Conservation (phyloP, 2,113 vertebrate genomes). For the Thalassarche chlororhynchos region DNA sequence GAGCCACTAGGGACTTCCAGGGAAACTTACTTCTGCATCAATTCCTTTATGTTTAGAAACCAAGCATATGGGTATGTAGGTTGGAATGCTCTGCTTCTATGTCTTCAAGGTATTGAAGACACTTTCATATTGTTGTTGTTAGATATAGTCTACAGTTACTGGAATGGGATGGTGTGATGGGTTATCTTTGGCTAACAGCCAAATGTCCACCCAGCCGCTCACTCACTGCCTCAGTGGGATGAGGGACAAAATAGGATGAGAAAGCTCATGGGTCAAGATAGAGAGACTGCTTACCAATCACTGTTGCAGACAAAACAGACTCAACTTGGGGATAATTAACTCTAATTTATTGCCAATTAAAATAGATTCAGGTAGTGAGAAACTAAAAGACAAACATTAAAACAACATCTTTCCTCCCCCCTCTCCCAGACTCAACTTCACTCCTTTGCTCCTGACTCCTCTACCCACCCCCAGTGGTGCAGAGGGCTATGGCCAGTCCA, state of each 20-base stretch:
- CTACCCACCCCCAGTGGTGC: background rate
- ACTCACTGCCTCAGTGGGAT: too few relatives aligned
- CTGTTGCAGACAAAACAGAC: background rate
- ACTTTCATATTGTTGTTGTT: background rate
- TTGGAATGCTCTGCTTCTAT: background rate
- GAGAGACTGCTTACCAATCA: background rate
- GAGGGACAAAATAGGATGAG: background rate
- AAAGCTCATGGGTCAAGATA: background rate
- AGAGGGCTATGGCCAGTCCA: background rate
- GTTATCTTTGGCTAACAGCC: background rate
- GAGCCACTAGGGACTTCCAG: background rate
- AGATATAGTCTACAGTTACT: background rate
- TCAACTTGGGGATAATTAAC: background rate
- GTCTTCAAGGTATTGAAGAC: background rate
- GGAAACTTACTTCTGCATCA: background rate
- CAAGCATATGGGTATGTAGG: background rate
- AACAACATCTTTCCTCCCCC: background rate
- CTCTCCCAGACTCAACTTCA: background rate
- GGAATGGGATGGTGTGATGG: background rate
- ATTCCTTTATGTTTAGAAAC: background rate
- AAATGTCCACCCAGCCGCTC: fast-evolving
- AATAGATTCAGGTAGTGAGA: background rate
- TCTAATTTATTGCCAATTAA: background rate
- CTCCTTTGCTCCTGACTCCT: background rate
- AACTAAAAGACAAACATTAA: background rate